phyloP scores from a whole-genome alignment of 1,140 invertebrate species.

The Oppia nitens region DNA sequence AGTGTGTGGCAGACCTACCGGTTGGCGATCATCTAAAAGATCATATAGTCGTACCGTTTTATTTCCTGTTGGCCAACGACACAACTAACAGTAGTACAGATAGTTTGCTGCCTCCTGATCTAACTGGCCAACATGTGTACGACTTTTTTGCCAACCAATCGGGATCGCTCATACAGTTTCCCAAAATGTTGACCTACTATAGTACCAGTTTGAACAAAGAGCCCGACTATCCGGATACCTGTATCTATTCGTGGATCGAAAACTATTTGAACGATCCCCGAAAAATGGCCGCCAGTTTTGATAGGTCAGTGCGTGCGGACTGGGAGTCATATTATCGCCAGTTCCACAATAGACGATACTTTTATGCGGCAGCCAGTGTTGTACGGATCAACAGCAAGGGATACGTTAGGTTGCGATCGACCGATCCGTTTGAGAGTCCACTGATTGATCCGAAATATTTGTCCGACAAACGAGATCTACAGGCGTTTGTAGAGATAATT shows the following conservation, averaged over 20 bases:
- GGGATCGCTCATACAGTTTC: constrained; percentile 13
- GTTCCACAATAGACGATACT: neutral
- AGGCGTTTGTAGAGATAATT: constrained; percentile 46
- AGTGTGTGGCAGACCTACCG: constrained; percentile 44
- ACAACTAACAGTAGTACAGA: neutral
- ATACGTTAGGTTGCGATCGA: constrained; percentile 41
- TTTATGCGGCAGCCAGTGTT: constrained; percentile 23
- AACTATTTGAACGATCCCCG: neutral
- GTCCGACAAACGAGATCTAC: constrained; percentile 44
- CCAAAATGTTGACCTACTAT: neutral
- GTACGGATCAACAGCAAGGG: constrained; percentile 52
- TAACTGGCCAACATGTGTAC: neutral
- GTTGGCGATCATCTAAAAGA: constrained; percentile 60
- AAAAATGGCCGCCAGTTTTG: neutral
- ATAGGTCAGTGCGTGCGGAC: neutral
- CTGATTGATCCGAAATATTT: constrained; percentile 66
- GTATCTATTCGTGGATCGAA: neutral
- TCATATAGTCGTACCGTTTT: constrained; percentile 18
- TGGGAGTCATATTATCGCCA: neutral
- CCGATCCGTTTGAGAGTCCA: constrained; percentile 49
- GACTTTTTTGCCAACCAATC: neutral
- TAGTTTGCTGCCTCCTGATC: neutral
- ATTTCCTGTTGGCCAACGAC: constrained; percentile 4
- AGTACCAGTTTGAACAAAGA: neutral
- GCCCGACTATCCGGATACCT: neutral